Evolutionary conservation across 2,113 vertebrate genomes (phyloP).

Genomic region (Pelecanoides urinatrix): DNA sequence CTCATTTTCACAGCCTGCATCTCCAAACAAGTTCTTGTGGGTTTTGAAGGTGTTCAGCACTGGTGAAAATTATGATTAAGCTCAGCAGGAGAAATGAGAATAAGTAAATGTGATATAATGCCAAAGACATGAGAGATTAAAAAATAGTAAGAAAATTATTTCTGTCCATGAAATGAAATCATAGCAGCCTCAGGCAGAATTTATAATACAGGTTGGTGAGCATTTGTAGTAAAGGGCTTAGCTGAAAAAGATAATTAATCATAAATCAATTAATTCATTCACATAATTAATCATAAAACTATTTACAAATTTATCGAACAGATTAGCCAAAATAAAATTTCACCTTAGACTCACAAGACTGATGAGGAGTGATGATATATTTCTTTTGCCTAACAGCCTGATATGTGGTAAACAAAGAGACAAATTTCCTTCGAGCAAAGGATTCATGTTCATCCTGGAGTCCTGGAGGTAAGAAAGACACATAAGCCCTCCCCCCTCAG

Average conservation of each 20-base stretch:
- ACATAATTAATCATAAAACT: not conserved
- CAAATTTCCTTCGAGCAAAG: not conserved
- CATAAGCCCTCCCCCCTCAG: not conserved
- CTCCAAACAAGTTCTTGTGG: not conserved
- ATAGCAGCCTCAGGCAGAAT: not conserved
- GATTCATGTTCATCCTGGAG: not conserved
- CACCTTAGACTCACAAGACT: not conserved
- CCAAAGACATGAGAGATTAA: not conserved
- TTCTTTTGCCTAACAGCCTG: not conserved
- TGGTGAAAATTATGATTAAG: not conserved
- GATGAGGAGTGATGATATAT: not conserved
- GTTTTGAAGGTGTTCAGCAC: not conserved
- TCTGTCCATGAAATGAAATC: not conserved
- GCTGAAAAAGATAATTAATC: not conserved
- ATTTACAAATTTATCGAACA: not conserved
- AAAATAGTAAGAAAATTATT: not conserved
- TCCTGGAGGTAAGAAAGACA: not conserved
- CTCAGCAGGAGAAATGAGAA: not conserved
- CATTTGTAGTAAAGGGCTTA: not conserved
- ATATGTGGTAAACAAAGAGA: not conserved
- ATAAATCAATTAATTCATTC: not conserved
- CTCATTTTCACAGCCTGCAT: not conserved
- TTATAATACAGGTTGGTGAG: not conserved
- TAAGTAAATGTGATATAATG: not conserved
- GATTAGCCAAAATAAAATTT: not conserved